Base-by-base conservation (phyloP, 2,888 invertebrate genomes). In the Leuctra nigra region DNA sequence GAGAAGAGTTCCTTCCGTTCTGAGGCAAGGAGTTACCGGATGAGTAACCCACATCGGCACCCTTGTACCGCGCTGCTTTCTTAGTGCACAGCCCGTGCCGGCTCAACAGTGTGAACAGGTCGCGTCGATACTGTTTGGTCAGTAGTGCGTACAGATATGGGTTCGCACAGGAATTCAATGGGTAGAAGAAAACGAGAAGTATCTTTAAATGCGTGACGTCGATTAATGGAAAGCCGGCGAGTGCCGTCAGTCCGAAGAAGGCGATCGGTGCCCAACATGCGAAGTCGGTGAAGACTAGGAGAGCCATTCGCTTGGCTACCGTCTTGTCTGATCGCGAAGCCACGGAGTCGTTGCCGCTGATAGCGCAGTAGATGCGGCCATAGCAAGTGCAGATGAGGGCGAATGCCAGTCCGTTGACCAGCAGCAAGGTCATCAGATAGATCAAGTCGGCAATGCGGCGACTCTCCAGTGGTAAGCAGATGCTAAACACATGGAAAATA, bases 131-230 rank as follows among this genome's bases (percentile, higher is more conserved):
- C 67, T 82, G 82, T 63, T 82, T 81, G 1, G 83, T 84, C 58
- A 83, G 73, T 57, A 84, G 75, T 4, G 83, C 83, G 68, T 84
- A 85, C 33, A 85, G 70, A 66, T 82, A 83, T 0, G 85, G 84
- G 67, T 85, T 85, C 59, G 83, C 81, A 66, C 82, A 83, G 1
- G 82, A 79, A 69, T 85, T 84, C 61, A 85, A 72, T 0, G 85
- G 84, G 66, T 83, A 81, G 69, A 84, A 82, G 66, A 84, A 83
- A 9, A 85, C 83, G 60, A 82, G 68, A 4, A 82, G 73, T 54
- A 84, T 75, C 65, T 76, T 76, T 3, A 74, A 72, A 61, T 74
- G 72, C 2, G 75, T 73, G 0, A 75, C 75, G n/a, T 70, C 78
- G 53, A 84, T 81, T 33, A 83, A 71, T 1, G 83, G 81, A 60